phyloP scores from a whole-genome alignment of 1,140 invertebrate species.

The Telenomus remus region DNA sequence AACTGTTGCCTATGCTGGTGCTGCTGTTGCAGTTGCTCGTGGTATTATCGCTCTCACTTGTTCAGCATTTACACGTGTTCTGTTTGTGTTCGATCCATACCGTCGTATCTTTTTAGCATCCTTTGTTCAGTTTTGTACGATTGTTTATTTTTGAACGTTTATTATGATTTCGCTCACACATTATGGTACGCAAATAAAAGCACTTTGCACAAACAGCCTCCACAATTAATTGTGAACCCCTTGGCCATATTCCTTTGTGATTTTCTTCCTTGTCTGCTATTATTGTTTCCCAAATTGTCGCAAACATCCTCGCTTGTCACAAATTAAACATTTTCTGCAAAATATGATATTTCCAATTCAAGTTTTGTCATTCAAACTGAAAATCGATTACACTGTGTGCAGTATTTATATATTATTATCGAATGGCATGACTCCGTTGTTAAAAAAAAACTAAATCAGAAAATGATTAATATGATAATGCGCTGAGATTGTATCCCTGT shows the following conservation, averaged over 20 bases:
- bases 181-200: conserved; percentile 41
- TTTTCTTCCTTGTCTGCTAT: background rate
- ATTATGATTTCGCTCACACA: conserved; percentile 28
- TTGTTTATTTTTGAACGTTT: conserved; percentile 37
- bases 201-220: conserved; percentile 21
- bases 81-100: conserved; percentile 10
- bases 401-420: conserved; percentile 30
- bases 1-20: conserved; percentile 82
- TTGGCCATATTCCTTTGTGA: background rate
- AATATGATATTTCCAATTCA: conserved; percentile 5
- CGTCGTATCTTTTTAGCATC: conserved; percentile 5
- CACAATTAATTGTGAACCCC: conserved; percentile 26
- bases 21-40: conserved; percentile 84
- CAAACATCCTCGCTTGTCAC: too few relatives aligned
- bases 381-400: conserved; percentile 14
- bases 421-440: conserved; percentile 10
- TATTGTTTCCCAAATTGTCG: background rate
- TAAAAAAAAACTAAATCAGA: conserved; percentile 46
- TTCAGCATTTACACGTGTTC: conserved; percentile 20
- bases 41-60: conserved; percentile 75
- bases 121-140: conserved; percentile 22
- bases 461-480: conserved; percentile 56
- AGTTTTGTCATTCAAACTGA: conserved; percentile 28
- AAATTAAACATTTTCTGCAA: too few relatives aligned
- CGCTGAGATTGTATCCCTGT: conserved; percentile 30